Evolutionary conservation across 2,113 vertebrate genomes (phyloP).

Genomic region (Ailuropoda melanoleuca): DNA sequence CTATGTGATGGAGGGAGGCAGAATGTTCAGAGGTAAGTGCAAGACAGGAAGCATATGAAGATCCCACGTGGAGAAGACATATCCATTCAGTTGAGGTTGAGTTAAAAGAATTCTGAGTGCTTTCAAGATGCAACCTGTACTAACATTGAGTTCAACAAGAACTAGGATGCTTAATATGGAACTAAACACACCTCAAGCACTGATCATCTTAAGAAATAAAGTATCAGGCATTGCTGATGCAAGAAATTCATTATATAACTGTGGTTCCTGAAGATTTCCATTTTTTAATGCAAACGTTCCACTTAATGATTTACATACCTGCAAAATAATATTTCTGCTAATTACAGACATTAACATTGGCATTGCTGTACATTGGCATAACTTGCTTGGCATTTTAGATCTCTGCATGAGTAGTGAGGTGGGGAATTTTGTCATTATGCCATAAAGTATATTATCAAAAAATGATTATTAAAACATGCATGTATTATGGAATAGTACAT

Average conservation of each 20-base stretch:
- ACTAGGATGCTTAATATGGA: not conserved
- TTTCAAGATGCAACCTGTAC: not conserved
- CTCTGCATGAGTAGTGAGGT: not conserved
- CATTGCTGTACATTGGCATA: not conserved
- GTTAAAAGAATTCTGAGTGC: not conserved
- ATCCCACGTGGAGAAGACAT: not conserved
- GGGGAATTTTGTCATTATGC: not conserved
- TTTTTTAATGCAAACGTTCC: not conserved
- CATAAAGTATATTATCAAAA: not conserved
- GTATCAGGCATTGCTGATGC: not conserved
- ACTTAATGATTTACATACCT: not conserved
- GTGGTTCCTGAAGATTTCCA: not conserved
- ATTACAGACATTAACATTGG: not conserved
- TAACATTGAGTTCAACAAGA: not conserved
- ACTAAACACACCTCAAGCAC: not conserved
- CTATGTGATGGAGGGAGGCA: not conserved
- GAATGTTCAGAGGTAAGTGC: not conserved
- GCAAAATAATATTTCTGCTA: not conserved
- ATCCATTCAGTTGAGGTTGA: too few species aligned
- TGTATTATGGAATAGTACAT: not conserved
- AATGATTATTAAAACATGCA: not conserved
- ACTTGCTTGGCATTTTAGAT: not conserved
- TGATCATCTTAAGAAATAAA: not conserved
- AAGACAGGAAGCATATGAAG: not conserved
- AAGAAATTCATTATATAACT: not conserved